Base-by-base conservation (phyloP, 2,113 vertebrate genomes). In the Vulpes ferrilata region DNA sequence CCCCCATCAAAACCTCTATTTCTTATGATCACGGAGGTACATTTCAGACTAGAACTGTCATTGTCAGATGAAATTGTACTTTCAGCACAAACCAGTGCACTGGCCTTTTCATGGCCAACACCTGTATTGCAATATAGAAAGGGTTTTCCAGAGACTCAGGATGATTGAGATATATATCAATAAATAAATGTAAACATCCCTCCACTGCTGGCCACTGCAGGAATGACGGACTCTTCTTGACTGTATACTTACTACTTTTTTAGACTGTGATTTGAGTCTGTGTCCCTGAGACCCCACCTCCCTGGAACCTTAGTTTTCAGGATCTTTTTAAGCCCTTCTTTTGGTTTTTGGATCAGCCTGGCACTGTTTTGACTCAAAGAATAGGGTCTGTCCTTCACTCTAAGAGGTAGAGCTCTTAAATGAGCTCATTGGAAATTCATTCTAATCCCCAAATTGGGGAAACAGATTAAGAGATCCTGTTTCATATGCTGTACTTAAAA, bases 341-440 rank as follows among this genome's bases (percentile, higher is more conserved):
- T 69, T 90, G 94, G 27, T 55, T 88, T 95, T 92, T 64, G 65
- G 35, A 78, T 95, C 64, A 83, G 25, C 7, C 23, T 92, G 62
- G 23, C 9, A 48, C 59, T 27, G 25, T 84, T 82, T 62, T 87
- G 81, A 83, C 13, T 65, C 55, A 82, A 96, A 85, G 85, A 90
- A 57, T 71, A 60, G 84, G 90, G 15, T 85, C 88, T 87, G 43
- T 48, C 48, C 86, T 96, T 93, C n/a, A 53, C 55, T 87, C 22
- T 78, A 32, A 87, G 76, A 60, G 2, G 71, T 4, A 92, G 74
- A 48, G 11, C 64, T 96, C 92, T 88, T 64, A 23, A 27, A 67
- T 92, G 84, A 92, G 69, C 95, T 97, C 96, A 97, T 35, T 97
- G 95, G 90, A 94, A 97, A 97, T 81, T 64, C 64, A 93, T 78